Base-by-base conservation (phyloP, 2,888 invertebrate species). In the Synergus itoensis region DNA sequence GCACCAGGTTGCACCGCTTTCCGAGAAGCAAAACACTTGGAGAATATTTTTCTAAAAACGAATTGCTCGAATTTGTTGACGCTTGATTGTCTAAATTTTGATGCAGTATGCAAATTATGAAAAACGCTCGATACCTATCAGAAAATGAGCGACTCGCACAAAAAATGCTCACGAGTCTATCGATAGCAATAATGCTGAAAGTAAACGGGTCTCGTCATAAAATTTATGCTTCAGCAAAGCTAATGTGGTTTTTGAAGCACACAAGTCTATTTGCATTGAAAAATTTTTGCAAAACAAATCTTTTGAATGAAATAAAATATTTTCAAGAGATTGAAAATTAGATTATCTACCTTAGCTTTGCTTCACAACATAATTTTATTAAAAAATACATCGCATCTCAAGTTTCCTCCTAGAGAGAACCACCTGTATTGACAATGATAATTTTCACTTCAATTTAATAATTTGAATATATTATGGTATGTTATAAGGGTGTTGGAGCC, bases 121-220 rank as follows among this genome's bases (percentile, higher is more conserved):
- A 53, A 73, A 73, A 36, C 8, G 53, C 53, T 53, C 16, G 53
- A 48, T n/a, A 53, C 48, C 14, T 16, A 28, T 28, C 28, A 28
- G 48, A 73, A 73, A 73, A 28, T 14, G 16, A 53, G 36, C n/a
- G 36, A 73, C n/a, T 48, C 73, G 53, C 73, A 73, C 69, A 69
- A 69, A 73, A 48, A 53, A 73, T 69, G 73, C 36, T 53, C 73
- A 73, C 73, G 53, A 73, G 53, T 69, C 16, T 36, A 16, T 73
- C n/a, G 53, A 73, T 53, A 73, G 69, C 48, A 69, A 45, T 45
- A 69, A 73, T 53, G 48, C 36, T 73, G 73, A 73, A 53, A 73
- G 48, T 48, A 48, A 67, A 67, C 67, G 48, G 48, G 28, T 45
- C n/a, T 69, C 7, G 8, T 69, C 14, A 28, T 48, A 48, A 21